Conservation (phyloP, 1,140 invertebrate genomes). For the Bombus consobrinus region DNA sequence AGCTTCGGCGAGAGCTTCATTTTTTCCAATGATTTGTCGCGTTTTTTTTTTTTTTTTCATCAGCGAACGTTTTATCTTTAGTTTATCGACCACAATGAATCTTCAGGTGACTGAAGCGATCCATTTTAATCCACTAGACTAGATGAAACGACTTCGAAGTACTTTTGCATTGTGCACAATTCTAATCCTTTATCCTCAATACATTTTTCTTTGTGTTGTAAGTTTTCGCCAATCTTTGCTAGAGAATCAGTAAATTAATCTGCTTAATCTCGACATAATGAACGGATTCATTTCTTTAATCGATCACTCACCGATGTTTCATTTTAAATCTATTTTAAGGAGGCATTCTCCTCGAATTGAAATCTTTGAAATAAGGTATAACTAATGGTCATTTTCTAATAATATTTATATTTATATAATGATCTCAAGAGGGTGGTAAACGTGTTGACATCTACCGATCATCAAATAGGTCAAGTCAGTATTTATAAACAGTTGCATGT, state of each 20-base stretch:
- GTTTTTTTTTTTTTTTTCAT: not conserved
- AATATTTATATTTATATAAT: not conserved
- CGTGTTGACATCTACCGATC: not conserved
- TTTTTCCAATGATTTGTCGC: not conserved
- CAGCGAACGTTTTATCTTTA: too few relatives aligned
- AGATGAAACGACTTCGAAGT: not conserved
- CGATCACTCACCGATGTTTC: too few relatives aligned
- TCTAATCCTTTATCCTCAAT: too few relatives aligned
- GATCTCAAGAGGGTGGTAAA: not conserved
- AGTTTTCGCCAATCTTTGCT: too few relatives aligned
- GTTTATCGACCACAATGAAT: not conserved
- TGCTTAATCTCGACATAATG: too few relatives aligned
- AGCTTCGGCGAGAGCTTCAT: constrained; percentile 10
- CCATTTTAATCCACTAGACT: not conserved
- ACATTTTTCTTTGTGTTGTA: too few relatives aligned
- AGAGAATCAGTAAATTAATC: too few relatives aligned
- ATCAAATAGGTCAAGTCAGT: not conserved
- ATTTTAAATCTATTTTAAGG: too few relatives aligned
- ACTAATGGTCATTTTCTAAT: not conserved
- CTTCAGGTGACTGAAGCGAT: not conserved
- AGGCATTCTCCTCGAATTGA: not conserved
- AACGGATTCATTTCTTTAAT: too few relatives aligned
- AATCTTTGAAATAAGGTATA: not conserved
- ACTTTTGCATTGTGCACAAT: not conserved
- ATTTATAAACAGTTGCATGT: too few relatives aligned